These are phyloP conservation scores for Congeria kusceri DNA, from an alignment of 2,888 invertebrate species.

Conservation along the genomic window DNA sequence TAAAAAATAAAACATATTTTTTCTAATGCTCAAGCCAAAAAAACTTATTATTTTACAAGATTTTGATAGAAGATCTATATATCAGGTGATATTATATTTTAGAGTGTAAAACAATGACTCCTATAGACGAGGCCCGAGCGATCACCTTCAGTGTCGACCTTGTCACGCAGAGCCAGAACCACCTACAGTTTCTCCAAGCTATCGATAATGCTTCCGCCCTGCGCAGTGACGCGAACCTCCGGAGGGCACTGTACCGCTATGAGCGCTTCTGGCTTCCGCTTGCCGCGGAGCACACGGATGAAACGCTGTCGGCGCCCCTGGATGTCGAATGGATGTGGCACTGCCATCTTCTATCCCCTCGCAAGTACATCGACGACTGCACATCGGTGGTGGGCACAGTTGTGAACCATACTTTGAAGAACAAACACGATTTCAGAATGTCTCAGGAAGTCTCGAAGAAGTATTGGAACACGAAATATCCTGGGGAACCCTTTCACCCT, in stretches of 20 bases:
- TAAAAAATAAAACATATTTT: too few species aligned
- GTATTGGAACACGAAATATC: conserved; percentile 74
- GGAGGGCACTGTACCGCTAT: conserved; percentile 84
- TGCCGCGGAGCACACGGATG: conserved; percentile 77
- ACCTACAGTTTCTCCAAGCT: conserved; percentile 73
- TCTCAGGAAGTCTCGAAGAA: conserved; percentile 62
- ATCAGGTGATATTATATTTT: too few species aligned
- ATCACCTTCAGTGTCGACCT: conserved; percentile 30
- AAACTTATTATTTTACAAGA: too few species aligned
- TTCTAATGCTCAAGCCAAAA: too few species aligned
- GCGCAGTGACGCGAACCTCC: conserved; percentile 76
- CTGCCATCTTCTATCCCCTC: conserved; percentile 84
- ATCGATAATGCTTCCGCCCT: conserved; percentile 70
- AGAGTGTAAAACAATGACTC: background rate
- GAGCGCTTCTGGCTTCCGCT: conserved; percentile 86
- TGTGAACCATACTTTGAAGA: conserved; percentile 84
- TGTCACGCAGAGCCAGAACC: conserved; percentile 36
- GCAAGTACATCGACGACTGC: conserved; percentile 79
- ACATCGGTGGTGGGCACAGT: conserved; percentile 72
- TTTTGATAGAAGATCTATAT: too few species aligned
- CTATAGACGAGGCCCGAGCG: background rate
- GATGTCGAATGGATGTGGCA: conserved; percentile 87
- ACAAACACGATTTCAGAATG: conserved; percentile 61
- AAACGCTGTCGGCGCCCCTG: conserved; percentile 85
- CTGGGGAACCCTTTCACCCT: conserved; percentile 72